Base-by-base conservation (phyloP, 2,888 invertebrate species). In the Polyploca ridens region DNA sequence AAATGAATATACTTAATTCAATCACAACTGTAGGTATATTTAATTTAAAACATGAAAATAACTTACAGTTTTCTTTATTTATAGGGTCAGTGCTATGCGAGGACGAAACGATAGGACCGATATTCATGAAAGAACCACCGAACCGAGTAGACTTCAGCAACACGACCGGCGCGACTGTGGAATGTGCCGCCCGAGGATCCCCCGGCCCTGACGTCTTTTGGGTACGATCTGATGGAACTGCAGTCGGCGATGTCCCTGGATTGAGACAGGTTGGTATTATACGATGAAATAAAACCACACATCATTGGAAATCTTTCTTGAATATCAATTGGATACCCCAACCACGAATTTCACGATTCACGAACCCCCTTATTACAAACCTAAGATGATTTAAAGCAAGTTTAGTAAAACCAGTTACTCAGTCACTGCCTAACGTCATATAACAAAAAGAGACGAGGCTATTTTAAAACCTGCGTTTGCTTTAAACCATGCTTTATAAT, bases 71-170 rank as follows among this genome's bases (percentile, higher is more conserved):
- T 68, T 65, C 63, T 62, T 74, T 71, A 61, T 69, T 79, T 71
- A 13, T 88, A 94, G 93, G 93, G 86, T 88, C 90, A 89, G 93
- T 89, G 84, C 84, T 87, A 72, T 95, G 95, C 78, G 97, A 97
- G 93, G 97, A 97, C 86, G 96, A 96, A 81, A 96, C 96, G 60
- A 96, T 97, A 91, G 99, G 98, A 77, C 99, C 99, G 49, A 97
- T 98, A 74, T 98, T 98, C 90, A 96, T 98, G 81, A 97, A 97
- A 81, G 98, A 98, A 94, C 98, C 98, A 64, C 97, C 97, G 70
- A 98, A 98, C 91, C 96, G 98, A 79, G 96, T 99, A 75, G 98
- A 98, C 91, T 98, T 99, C 92, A 98, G 98, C 75, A 99, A 99
- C 90, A 98, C 98, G 75, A 98, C 98, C 66, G 98, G 98, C 81